phyloP scores from a whole-genome alignment of 2,113 vertebrate species.

The Isurus oxyrinchus region DNA sequence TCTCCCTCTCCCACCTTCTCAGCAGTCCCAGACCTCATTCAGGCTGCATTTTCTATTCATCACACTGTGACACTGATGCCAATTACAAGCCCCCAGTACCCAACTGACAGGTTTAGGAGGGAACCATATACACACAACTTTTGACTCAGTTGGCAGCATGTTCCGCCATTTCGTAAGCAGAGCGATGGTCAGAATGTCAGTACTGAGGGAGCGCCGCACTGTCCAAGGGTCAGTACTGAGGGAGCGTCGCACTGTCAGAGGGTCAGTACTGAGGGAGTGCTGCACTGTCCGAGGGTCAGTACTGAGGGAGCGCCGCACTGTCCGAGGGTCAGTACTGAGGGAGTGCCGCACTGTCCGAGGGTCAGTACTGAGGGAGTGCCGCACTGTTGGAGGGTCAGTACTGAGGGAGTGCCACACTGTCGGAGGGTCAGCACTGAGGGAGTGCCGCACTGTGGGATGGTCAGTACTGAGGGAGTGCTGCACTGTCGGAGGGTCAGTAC shows the following conservation, averaged over 20 bases:
- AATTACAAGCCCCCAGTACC: not conserved
- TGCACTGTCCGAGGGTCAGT: not conserved
- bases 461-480: not conserved
- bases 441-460: not conserved
- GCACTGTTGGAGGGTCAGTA: too few species aligned
- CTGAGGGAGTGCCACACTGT: not conserved
- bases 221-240: not conserved
- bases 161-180: too few species aligned
- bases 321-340: too few species aligned
- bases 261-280: not conserved
- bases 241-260: not conserved
- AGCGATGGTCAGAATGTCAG: not conserved
- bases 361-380: too few species aligned
- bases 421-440: not conserved
- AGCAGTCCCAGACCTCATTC: too few species aligned
- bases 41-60: not conserved
- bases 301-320: not conserved
- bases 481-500: too few species aligned
- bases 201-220: not conserved
- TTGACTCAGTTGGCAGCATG: not conserved
- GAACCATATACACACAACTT: not conserved
- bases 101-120: too few species aligned
- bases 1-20: too few species aligned
- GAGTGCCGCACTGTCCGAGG: not conserved
- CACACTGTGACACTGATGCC: not conserved